Evolutionary conservation across 2,113 vertebrate species (phyloP).

Genomic region (Rhinichthys klamathensis): DNA sequence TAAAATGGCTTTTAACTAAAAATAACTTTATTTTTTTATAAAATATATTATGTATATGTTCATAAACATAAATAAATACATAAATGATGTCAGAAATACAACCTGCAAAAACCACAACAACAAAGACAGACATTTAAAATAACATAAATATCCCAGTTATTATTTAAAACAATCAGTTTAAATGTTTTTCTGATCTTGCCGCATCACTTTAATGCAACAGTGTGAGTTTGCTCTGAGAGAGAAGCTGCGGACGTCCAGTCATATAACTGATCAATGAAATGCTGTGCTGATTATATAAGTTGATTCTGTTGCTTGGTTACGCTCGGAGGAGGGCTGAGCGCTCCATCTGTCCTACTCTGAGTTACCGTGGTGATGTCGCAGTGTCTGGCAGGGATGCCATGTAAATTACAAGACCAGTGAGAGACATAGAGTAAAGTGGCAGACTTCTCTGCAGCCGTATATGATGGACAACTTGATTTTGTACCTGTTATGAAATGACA

Average conservation of each 20-base stretch:
- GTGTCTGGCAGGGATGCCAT: constrained; percentile 15
- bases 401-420: neutral
- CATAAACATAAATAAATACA: neutral
- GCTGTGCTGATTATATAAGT: constrained; percentile 40
- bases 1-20: no score
- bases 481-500: neutral
- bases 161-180: no score
- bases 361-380: constrained; percentile 47
- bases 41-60: no score
- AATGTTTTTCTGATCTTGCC: neutral
- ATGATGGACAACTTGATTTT: neutral
- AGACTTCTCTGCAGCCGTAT: neutral
- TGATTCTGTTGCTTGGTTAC: constrained; percentile 43
- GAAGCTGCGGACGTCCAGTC: neutral
- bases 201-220: neutral
- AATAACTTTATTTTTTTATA: no score
- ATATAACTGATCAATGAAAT: constrained; percentile 10
- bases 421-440: neutral
- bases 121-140: no score
- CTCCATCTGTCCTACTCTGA: neutral
- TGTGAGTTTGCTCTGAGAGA: neutral
- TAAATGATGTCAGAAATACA: neutral
- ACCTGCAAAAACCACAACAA: no score
- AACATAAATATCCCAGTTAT: no score
- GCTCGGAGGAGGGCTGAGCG: constrained; percentile 16